Evolutionary conservation across 2,888 invertebrate genomes (phyloP).

Genomic region (Trichogramma dendrolimi): DNA sequence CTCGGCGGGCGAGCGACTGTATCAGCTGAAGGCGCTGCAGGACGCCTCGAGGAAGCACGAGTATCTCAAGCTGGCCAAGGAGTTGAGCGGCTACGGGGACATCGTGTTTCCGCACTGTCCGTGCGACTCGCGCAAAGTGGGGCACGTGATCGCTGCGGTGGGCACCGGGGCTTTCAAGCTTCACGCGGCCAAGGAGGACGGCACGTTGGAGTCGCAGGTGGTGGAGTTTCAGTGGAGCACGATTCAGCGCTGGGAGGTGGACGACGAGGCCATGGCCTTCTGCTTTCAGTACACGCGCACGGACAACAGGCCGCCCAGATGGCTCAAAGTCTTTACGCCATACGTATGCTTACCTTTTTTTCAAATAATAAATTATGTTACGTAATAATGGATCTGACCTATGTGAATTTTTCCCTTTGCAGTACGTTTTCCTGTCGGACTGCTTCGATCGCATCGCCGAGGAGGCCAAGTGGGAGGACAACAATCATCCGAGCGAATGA

Average conservation of each 20-base stretch:
- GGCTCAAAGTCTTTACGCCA: conserved; percentile 83
- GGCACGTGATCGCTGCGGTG: conserved; percentile 75
- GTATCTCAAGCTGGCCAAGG: conserved; percentile 79
- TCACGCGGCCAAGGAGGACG: conserved; percentile 80
- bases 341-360: conserved; percentile 69
- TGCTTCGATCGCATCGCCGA: conserved; percentile 95
- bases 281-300: conserved; percentile 80
- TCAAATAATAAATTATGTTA: neutral
- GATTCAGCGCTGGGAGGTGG: conserved; percentile 80
- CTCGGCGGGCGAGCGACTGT: conserved; percentile 82
- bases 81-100: conserved; percentile 88
- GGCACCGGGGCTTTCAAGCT: conserved; percentile 67
- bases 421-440: conserved; percentile 87
- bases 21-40: conserved; percentile 94
- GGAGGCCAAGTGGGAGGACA: conserved; percentile 79
- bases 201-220: conserved; percentile 71
- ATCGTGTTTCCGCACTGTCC: conserved; percentile 91
- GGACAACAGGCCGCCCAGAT: conserved; percentile 72
- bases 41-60: conserved; percentile 81
- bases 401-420: conserved; percentile 31
- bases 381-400: neutral
- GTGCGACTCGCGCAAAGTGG: conserved; percentile 85
- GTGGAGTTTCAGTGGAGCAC: conserved; percentile 81
- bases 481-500: conserved; percentile 65
- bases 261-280: conserved; percentile 89